Percentiles rank a stretch among this genome's conserved stretches.
Conservation (phyloP, 1,140 invertebrate species). For the Choristoneura fumiferana region DNA sequence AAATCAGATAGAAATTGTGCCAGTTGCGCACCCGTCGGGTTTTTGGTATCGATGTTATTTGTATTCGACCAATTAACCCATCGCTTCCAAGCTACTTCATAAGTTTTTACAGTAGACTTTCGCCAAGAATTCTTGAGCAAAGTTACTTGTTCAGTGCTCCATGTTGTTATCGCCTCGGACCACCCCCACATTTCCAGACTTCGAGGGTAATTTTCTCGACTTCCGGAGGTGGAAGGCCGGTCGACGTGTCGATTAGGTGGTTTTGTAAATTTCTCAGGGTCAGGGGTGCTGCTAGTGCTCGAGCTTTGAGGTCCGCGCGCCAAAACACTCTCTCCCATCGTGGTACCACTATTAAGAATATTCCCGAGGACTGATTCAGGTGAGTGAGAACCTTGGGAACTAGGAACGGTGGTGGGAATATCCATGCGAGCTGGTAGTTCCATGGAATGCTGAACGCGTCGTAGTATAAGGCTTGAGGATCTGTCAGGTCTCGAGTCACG, state of each 20-base stretch:
- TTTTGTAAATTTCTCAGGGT: slow-evolving; percentile 24
- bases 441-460: slow-evolving; percentile 46
- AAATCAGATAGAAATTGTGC: slow-evolving; percentile 30
- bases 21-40: background rate
- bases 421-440: slow-evolving; percentile 42
- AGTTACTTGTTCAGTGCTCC: slow-evolving; percentile 15
- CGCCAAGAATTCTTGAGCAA: slow-evolving; percentile 14
- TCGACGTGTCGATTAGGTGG: slow-evolving; percentile 24
- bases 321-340: slow-evolving; percentile 33
- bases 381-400: slow-evolving; percentile 24
- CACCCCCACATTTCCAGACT: slow-evolving; percentile 41
- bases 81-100: slow-evolving; percentile 16
- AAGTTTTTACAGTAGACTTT: slow-evolving; percentile 16
- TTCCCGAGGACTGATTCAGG: slow-evolving; percentile 23
- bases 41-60: background rate
- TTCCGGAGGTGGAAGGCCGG: slow-evolving; percentile 24
- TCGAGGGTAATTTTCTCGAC: slow-evolving; percentile 28
- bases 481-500: slow-evolving; percentile 34
- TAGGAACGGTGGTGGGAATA: slow-evolving; percentile 32
- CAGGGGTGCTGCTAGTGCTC: slow-evolving; percentile 26
- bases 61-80: background rate
- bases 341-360: slow-evolving; percentile 22
- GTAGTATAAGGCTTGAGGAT: slow-evolving; percentile 33
- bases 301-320: slow-evolving; percentile 32
- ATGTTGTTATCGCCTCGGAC: slow-evolving; percentile 17